Percentiles rank a stretch among this genome's conserved stretches.
Conservation (phyloP, 2,113 vertebrate genomes). For the Channa maculata region DNA sequence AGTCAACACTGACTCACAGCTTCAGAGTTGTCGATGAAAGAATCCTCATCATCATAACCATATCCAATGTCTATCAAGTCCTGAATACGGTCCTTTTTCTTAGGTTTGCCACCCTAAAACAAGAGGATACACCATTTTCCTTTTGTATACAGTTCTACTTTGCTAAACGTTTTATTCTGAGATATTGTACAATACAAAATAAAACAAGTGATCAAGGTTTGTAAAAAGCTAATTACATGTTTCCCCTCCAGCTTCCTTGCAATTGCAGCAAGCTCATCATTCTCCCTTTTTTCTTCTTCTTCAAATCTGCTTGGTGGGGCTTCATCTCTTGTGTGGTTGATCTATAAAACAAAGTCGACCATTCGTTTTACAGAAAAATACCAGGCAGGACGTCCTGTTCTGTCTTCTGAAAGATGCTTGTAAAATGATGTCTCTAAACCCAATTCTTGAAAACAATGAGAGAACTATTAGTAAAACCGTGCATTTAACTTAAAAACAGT, state of each 20-base stretch:
- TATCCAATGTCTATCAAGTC: slow-evolving; percentile 96
- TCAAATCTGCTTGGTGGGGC: slow-evolving; percentile 70
- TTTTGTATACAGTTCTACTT: too few relatives aligned
- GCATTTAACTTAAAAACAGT: too few relatives aligned
- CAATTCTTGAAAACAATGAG: too few relatives aligned
- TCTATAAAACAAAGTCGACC: slow-evolving; percentile 11
- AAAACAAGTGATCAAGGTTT: neutral
- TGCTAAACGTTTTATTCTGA: too few relatives aligned
- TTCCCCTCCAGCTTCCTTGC: slow-evolving; percentile 90
- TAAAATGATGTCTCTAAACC: too few relatives aligned
- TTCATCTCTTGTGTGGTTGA: slow-evolving; percentile 32
- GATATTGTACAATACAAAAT: too few relatives aligned
- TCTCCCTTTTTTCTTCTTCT: slow-evolving; percentile 81
- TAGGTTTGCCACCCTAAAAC: slow-evolving; percentile 85
- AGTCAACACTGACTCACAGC: slow-evolving; percentile 85
- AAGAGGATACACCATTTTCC: neutral
- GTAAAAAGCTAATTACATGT: slow-evolving; percentile 85
- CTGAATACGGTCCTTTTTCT: slow-evolving; percentile 90
- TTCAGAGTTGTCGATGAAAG: slow-evolving; percentile 98
- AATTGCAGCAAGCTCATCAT: slow-evolving; percentile 85
- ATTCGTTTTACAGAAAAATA: neutral
- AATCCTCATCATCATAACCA: slow-evolving; percentile 95
- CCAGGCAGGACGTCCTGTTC: neutral
- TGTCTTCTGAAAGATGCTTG: neutral
- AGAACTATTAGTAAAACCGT: too few relatives aligned